Percentiles rank a stretch among this genome's conserved stretches.
phyloP scores from a whole-genome alignment of 2,113 vertebrate species.

The Salvelinus sp. region DNA sequence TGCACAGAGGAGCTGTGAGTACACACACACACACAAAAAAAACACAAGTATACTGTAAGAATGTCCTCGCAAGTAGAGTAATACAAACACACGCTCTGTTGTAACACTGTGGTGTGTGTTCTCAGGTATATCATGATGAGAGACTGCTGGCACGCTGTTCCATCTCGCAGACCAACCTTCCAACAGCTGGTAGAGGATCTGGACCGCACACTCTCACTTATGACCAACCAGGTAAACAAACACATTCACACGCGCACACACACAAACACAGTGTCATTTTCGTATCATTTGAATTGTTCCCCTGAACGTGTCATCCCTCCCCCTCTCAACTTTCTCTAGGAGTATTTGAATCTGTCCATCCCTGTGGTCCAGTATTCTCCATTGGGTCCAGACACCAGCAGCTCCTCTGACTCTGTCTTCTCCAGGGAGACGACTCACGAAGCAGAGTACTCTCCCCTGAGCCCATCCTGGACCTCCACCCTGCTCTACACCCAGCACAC shows the following conservation, averaged over 20 bases:
- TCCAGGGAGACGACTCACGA: conserved; percentile 73
- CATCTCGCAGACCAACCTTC: conserved; percentile 83
- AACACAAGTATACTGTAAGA: no score
- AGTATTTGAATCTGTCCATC: conserved; percentile 87
- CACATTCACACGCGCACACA: background rate
- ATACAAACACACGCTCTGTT: background rate
- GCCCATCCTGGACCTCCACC: conserved; percentile 70
- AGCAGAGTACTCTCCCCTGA: conserved; percentile 72
- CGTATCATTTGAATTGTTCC: conserved; percentile 14
- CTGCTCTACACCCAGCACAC: conserved; percentile 65
- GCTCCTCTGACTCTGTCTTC: conserved; percentile 78
- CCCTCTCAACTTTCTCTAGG: conserved; percentile 63
- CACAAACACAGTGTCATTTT: background rate
- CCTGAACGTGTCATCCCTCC: background rate
- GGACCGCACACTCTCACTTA: conserved; percentile 83
- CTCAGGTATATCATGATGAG: conserved; percentile 92
- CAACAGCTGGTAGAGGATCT: conserved; percentile 72
- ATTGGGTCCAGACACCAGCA: conserved; percentile 76
- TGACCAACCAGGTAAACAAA: conserved; percentile 85
- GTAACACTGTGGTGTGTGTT: conserved; percentile 11
- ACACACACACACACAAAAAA: conserved; percentile 46
- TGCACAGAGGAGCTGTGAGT: conserved; percentile 86
- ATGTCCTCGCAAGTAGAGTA: no score
- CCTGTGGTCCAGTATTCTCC: conserved; percentile 84
- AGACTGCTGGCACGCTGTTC: conserved; percentile 89